Percentiles rank a stretch among this genome's conserved stretches.
These are phyloP conservation scores for Anastatus disparis DNA, from an alignment of 1,140 invertebrate genomes.

Conservation along the genomic window DNA sequence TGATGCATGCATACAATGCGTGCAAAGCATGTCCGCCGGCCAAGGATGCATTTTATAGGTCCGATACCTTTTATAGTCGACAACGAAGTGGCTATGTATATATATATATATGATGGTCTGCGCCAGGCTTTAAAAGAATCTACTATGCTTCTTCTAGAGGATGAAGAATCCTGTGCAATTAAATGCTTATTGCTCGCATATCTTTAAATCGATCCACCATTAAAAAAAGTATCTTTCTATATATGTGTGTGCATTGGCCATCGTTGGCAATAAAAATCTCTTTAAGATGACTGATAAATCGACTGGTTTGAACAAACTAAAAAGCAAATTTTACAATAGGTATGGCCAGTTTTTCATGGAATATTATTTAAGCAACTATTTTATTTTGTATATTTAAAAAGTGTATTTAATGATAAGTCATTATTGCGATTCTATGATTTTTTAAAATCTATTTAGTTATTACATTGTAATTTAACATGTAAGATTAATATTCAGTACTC, in stretches of 20 bases:
- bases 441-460: too few species aligned
- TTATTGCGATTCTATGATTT: too few species aligned
- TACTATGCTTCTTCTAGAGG: slow-evolving; percentile 48
- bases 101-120: slow-evolving; percentile 46
- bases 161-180: slow-evolving; percentile 68
- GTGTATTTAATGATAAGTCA: too few species aligned
- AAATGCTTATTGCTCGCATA: slow-evolving; percentile 68
- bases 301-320: slow-evolving; percentile 48
- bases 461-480: too few species aligned
- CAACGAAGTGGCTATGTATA: too few species aligned
- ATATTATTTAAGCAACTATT: too few species aligned
- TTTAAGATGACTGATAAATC: slow-evolving; percentile 56
- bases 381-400: too few species aligned
- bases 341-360: too few species aligned
- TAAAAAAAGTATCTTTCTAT: slow-evolving; percentile 51
- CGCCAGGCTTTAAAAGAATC: slow-evolving; percentile 58
- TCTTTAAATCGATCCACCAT: slow-evolving; percentile 66
- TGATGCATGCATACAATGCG: slow-evolving; percentile 46
- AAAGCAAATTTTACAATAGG: too few species aligned
- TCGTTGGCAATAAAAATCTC: slow-evolving; percentile 58
- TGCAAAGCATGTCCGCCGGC: slow-evolving; percentile 51
- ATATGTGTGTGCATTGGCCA: slow-evolving; percentile 56
- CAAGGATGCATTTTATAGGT: slow-evolving; percentile 69
- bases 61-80: slow-evolving; percentile 66
- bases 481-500: too few species aligned